Conservation (phyloP, 2,113 vertebrate genomes). For the Antechinus stuartii region DNA sequence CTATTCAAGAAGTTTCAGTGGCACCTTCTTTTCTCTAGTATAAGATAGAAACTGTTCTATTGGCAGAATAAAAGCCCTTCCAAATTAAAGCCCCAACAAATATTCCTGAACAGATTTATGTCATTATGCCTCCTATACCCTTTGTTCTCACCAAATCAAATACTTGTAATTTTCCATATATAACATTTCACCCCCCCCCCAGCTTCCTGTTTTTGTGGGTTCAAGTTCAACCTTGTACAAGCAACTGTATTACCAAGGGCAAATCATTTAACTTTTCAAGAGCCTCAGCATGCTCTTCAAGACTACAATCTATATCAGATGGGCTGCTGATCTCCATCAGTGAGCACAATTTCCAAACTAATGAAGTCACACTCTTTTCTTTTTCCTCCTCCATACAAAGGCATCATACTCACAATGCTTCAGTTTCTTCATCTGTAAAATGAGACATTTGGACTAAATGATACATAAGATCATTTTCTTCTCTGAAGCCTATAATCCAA, state of each 20-base stretch:
- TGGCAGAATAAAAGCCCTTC: not conserved
- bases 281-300: not conserved
- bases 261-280: not conserved
- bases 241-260: not conserved
- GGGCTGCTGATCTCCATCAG: not conserved
- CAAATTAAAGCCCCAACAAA: not conserved
- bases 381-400: not conserved
- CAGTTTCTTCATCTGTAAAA: not conserved
- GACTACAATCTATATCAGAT: not conserved
- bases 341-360: not conserved
- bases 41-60: constrained; percentile 12
- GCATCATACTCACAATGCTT: not conserved
- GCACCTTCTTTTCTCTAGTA: no score
- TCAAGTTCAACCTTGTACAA: not conserved
- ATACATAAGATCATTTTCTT: not conserved
- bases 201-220: not conserved
- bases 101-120: not conserved
- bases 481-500: not conserved
- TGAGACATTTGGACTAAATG: not conserved
- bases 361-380: not conserved
- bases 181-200: no score
- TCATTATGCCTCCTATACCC: no score
- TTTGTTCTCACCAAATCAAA: no score
- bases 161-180: no score
- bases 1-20: no score